Conservation (phyloP, 2,797 vertebrate genomes). For the Poecilia gillii region DNA sequence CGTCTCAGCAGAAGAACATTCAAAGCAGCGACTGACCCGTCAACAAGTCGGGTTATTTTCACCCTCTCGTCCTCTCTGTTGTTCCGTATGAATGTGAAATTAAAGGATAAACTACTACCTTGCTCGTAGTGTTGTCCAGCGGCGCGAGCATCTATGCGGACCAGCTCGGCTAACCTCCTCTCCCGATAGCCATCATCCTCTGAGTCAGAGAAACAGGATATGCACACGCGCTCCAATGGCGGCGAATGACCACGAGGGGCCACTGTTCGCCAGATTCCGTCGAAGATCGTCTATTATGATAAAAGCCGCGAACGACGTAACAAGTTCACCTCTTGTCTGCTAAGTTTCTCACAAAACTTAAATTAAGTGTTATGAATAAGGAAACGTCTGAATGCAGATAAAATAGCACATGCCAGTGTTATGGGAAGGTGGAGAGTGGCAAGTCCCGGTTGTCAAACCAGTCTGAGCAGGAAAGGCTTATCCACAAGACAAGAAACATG, state of each 20-base stretch:
- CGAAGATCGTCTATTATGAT: slow-evolving; percentile 6
- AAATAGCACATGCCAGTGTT: not conserved
- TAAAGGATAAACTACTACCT: slow-evolving; percentile 26
- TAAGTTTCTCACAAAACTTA: not conserved
- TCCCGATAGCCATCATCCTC: slow-evolving; percentile 51
- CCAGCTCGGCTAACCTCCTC: slow-evolving; percentile 40
- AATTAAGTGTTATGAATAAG: not conserved
- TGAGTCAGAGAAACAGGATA: slow-evolving; percentile 78
- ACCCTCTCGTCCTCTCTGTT: no score
- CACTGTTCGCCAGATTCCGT: slow-evolving; percentile 23
- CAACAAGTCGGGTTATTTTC: no score
- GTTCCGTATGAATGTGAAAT: rapidly evolving
- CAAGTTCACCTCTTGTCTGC: no score
- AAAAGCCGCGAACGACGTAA: not conserved
- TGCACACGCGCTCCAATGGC: slow-evolving; percentile 35
- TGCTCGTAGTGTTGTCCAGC: slow-evolving; percentile 3
- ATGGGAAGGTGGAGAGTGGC: not conserved
- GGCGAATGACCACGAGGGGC: slow-evolving; percentile 22
- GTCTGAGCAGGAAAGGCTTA: slow-evolving; percentile 22
- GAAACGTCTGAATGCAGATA: not conserved
- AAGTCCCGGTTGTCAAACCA: slow-evolving; percentile 23
- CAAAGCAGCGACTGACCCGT: not conserved
- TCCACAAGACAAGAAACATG: not conserved
- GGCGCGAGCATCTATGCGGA: slow-evolving; percentile 45
- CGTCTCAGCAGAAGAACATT: not conserved